Conservation (phyloP, 2,113 vertebrate genomes). For the Ceyx cyanopectus region DNA sequence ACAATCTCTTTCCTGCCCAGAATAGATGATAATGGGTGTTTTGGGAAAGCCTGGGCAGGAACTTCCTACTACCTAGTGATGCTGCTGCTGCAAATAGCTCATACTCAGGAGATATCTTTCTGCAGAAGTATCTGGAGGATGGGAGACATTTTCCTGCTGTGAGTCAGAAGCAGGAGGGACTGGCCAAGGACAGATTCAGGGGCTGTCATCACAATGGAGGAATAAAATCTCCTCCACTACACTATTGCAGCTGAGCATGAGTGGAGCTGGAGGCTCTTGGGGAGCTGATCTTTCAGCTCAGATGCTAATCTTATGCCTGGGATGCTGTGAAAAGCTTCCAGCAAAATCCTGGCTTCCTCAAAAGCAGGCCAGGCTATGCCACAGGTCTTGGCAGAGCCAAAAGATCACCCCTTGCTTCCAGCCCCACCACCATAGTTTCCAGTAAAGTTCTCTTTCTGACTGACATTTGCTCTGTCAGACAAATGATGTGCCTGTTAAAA, state of each 20-base stretch:
- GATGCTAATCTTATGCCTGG: too few species aligned
- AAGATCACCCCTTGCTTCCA: not conserved
- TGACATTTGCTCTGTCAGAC: not conserved
- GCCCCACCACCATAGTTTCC: not conserved
- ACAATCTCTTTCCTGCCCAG: not conserved
- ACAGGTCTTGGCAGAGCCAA: not conserved
- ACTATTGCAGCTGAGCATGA: not conserved
- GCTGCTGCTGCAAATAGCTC: not conserved
- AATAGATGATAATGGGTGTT: fast-evolving
- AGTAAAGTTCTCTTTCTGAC: not conserved
- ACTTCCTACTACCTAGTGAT: too few species aligned
- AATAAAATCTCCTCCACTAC: not conserved
- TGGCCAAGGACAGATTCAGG: not conserved
- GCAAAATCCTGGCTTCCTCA: not conserved
- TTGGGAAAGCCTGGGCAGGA: not conserved
- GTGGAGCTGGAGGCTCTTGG: not conserved
- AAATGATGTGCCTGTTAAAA: not conserved
- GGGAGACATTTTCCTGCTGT: not conserved
- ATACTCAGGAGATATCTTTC: not conserved
- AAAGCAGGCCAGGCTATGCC: not conserved
- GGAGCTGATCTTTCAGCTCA: not conserved
- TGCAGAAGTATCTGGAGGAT: not conserved
- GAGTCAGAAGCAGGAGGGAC: not conserved
- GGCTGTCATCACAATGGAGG: fast-evolving
- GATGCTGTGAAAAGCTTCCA: not conserved